A percentile compares a stretch with the other conserved stretches of the same genome.
Evolutionary conservation across 2,797 vertebrate genomes (phyloP).

Genomic region (Florisuga fusca): DNA sequence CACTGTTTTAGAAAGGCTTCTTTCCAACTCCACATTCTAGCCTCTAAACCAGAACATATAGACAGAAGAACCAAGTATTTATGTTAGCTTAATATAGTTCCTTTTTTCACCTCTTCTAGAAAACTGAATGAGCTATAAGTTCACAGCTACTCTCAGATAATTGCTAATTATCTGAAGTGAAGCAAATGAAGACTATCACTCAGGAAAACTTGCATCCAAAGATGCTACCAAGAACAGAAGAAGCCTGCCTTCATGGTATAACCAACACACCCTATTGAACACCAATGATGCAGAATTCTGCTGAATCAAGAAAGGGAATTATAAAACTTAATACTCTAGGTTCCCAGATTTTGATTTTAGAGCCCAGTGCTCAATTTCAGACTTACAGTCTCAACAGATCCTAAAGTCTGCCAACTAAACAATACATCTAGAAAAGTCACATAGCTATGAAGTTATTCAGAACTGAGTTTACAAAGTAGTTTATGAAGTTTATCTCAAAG

Average conservation of each 20-base stretch:
- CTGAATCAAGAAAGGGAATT: neutral
- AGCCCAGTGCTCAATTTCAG: neutral
- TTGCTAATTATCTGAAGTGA: neutral
- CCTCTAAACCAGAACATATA: rapidly evolving
- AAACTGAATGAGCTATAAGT: neutral
- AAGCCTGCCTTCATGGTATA: neutral
- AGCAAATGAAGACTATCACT: neutral
- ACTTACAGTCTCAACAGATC: neutral
- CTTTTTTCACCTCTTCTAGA: neutral
- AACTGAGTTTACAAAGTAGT: neutral
- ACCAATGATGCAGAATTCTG: neutral
- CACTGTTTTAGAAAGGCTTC: neutral
- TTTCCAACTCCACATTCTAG: neutral
- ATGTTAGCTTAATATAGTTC: neutral
- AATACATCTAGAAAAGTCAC: neutral
- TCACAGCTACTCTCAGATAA: neutral
- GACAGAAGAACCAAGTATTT: neutral
- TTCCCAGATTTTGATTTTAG: neutral
- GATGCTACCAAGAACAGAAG: neutral
- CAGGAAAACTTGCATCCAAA: neutral
- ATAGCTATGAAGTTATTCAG: neutral
- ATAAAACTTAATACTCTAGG: neutral
- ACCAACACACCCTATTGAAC: neutral
- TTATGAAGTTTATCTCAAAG: neutral
- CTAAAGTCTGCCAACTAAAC: neutral